A percentile compares a stretch with the other conserved stretches of the same genome.
Conservation (phyloP, 1,140 invertebrate genomes). For the Trichoplusia ni region DNA sequence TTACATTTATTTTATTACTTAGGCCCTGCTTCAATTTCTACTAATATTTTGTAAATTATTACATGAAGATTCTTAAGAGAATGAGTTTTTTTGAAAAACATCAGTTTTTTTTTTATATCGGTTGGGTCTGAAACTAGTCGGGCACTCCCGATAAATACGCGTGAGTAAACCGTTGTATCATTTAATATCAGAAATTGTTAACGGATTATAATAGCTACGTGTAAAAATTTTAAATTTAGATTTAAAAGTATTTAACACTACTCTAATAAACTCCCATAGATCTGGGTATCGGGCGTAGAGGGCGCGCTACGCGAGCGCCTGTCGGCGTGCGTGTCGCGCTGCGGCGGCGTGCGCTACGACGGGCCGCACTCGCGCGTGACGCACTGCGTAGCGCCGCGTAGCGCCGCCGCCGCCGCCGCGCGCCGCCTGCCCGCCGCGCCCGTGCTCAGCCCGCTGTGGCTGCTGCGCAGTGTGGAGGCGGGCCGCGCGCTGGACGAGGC, state of each 20-base stretch:
- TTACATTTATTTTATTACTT: background rate
- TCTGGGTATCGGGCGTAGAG: constrained; percentile 62
- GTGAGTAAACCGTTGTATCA: too few species aligned
- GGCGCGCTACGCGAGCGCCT: constrained; percentile 86
- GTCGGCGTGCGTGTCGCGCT: constrained; percentile 88
- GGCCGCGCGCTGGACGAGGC: constrained; percentile 60
- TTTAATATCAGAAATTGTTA: too few species aligned
- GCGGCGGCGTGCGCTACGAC: constrained; percentile 91
- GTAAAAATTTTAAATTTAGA: too few species aligned
- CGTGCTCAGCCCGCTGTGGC: constrained; percentile 86
- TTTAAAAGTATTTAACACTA: background rate
- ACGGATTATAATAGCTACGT: too few species aligned
- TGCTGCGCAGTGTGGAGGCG: constrained; percentile 87
- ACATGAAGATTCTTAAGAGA: too few species aligned
- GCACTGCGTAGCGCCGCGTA: constrained; percentile 82
- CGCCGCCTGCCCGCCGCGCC: constrained; percentile 84
- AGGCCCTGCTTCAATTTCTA: too few species aligned
- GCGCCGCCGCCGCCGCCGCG: constrained; percentile 39
- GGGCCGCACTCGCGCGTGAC: constrained; percentile 89
- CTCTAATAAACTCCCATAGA: constrained; percentile 41
- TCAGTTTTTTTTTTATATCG: too few species aligned
- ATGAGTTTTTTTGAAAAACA: too few species aligned
- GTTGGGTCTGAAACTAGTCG: too few species aligned
- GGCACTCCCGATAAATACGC: too few species aligned
- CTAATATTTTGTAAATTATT: too few species aligned